Evolutionary conservation across 1,140 invertebrate genomes (phyloP).

Genomic region (Pogonus chalceus): DNA sequence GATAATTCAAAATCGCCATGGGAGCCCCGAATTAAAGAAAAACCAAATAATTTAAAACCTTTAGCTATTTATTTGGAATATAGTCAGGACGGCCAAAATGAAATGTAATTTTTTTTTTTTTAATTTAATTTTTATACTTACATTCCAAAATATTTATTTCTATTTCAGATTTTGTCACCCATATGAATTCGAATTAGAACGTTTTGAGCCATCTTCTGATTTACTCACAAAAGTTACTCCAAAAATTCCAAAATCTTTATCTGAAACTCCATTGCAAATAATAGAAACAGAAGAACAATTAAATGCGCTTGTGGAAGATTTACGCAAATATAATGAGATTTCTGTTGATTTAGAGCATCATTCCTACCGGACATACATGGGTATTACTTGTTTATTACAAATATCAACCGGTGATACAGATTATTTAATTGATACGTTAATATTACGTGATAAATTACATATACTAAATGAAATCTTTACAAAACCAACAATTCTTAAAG

Average conservation of each 20-base stretch:
- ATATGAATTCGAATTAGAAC: conserved; percentile 77
- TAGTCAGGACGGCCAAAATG: conserved; percentile 38
- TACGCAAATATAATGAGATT: conserved; percentile 59
- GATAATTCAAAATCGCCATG: conserved; percentile 73
- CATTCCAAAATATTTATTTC: conserved; percentile 13
- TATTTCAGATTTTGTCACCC: conserved; percentile 68
- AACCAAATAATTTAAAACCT: conserved; percentile 81
- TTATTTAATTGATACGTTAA: conserved; percentile 85
- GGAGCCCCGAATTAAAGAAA: conserved; percentile 71
- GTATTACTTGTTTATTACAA: conserved; percentile 88
- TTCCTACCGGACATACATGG: conserved; percentile 71
- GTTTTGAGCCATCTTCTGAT: conserved; percentile 44
- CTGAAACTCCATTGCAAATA: conserved; percentile 54
- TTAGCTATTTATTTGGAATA: conserved; percentile 60
- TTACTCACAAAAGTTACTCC: conserved; percentile 40
- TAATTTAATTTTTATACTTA: background rate
- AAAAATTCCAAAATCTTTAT: conserved; percentile 37
- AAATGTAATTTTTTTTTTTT: conserved; percentile 22
- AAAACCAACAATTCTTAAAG: conserved; percentile 80
- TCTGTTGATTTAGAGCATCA: conserved; percentile 88
- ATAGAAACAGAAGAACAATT: conserved; percentile 60
- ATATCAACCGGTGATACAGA: conserved; percentile 81
- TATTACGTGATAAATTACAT: conserved; percentile 70
- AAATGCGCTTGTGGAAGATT: conserved; percentile 50
- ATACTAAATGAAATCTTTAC: conserved; percentile 87